Evolutionary conservation across 2,797 vertebrate species (phyloP).

Genomic region (Thripadectes ignobilis): DNA sequence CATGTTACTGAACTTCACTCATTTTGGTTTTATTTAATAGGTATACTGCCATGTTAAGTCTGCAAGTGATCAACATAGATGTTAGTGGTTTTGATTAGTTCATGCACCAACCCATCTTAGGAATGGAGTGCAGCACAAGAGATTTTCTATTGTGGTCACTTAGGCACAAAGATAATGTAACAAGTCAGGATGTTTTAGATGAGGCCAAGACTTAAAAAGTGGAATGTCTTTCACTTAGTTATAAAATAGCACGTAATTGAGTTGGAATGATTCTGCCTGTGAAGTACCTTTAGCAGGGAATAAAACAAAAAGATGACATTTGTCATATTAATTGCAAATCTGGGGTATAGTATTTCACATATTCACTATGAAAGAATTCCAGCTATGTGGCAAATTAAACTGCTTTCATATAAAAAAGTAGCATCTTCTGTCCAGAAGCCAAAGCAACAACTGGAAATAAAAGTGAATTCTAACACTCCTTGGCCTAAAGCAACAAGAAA

Average conservation of each 20-base stretch:
- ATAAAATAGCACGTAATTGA: constrained; percentile 53
- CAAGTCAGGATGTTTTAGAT: constrained; percentile 44
- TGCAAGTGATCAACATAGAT: not conserved
- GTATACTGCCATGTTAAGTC: not conserved
- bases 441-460: constrained; percentile 31
- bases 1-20: not conserved
- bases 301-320: constrained; percentile 41
- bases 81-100: constrained; percentile 14
- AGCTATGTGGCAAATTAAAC: constrained; percentile 69
- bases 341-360: constrained; percentile 66
- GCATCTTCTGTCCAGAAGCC: constrained; percentile 47
- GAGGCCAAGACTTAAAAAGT: constrained; percentile 50
- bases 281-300: constrained; percentile 58
- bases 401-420: constrained; percentile 50
- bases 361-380: constrained; percentile 71
- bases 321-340: constrained; percentile 73
- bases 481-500: constrained; percentile 31
- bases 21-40: not conserved
- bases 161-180: constrained; percentile 11
- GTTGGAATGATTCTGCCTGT: constrained; percentile 35
- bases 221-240: constrained; percentile 60
- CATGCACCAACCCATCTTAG: not conserved
- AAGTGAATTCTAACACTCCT: not conserved
- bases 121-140: constrained; percentile 44
- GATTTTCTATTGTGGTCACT: not conserved